Evolutionary conservation across 2,797 vertebrate species (phyloP), one percentile per base, ranked within the genome.

Genomic region (Pangasius sanitwongsei): DNA sequence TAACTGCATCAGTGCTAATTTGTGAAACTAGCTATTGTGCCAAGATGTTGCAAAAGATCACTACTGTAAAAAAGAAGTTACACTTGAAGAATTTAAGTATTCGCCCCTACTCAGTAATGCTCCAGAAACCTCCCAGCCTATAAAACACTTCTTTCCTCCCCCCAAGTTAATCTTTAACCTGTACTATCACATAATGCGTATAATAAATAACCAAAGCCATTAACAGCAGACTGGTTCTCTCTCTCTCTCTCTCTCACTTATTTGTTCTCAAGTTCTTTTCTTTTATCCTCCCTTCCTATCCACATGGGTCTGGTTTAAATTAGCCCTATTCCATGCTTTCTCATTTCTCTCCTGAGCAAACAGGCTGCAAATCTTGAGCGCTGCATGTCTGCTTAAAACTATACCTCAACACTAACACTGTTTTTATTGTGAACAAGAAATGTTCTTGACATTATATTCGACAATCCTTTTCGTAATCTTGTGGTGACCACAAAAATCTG

Each of bases 161-260:
- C 85, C 65, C 67, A 59, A 89, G 89, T 89, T 89, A 87, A 89
- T 87, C 61, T 85, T 87, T 87, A 89, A 87, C 86, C 74, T 53
- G 25, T 50, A 85, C 84, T n/a, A 83, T 86, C 88, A 83, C 86
- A 78, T 82, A 85, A 61, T 69, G 57, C 3, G 6, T 69, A 50
- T 87, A 89, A 89, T 89, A 89, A 87, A 89, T 87, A 89, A 89
- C 89, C 81, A 34, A 61, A 86, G 61, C 77, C 77, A 65, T 89
- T 74, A 89, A 69, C 18, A 23, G n/a, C 81, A 70, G 86, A 72
- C 75, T 37, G 57, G 13, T 11, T 80, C 83, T 57, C 59, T 87
- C 31, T 83, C n/a, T 44, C 8, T 18, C 8, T n/a, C 15, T 63
- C 3, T 61, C 50, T 63, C 61, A 37, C 6, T 25, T 63, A 63